Base-by-base conservation (phyloP, 2,888 invertebrate genomes). In the Hedychridium roseum region DNA sequence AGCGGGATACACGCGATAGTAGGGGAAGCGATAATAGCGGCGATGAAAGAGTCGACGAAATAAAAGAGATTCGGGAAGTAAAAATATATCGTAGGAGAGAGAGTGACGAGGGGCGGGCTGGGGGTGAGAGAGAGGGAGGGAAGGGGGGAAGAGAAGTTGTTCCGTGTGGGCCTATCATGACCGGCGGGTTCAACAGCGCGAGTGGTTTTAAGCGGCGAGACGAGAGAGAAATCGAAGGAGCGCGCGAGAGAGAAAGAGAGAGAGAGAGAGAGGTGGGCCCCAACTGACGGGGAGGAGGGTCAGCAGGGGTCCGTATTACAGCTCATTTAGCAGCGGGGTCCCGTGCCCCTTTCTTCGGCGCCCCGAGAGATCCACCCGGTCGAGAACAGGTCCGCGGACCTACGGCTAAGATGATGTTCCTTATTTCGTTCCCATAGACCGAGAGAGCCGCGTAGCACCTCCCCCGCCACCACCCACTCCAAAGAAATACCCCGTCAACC, bases 311-410 rank as follows among this genome's bases (percentile, higher is more conserved):
- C 73, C 74, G 66, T 74, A 77, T 77, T 77, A 77, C 76, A 74
- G 77, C 76, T 78, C 76, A 76, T 78, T 78, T 77, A 76, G 76
- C 76, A 78, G 77, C 76, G 70, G 75, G 76, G 60, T 72, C 73
- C 73, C 70, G 56, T 70, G 66, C 65, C 70, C 66, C 68, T 66
- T 67, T 69, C 70, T 69, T 68, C 66, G 63, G 64, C 67, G 66
- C 67, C 64, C 63, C 58, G 55, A 61, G 64, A 60, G 61, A 57
- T 55, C 55, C 52, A 43, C 55, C 54, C 51, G 55, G 60, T 52
- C 54, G 47, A 57, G 57, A 64, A 62, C 61, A 57, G 66, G 64
- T 66, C 59, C 64, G 57, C 44, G 56, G 66, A 66, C 67, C 67
- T 60, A 70, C 66, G 65, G 64, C 65, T 57, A 59, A 60, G 63